Percentiles rank a stretch among this genome's conserved stretches.
Evolutionary conservation across 2,888 invertebrate species (phyloP).

Genomic region (Trissonchulus sp.): DNA sequence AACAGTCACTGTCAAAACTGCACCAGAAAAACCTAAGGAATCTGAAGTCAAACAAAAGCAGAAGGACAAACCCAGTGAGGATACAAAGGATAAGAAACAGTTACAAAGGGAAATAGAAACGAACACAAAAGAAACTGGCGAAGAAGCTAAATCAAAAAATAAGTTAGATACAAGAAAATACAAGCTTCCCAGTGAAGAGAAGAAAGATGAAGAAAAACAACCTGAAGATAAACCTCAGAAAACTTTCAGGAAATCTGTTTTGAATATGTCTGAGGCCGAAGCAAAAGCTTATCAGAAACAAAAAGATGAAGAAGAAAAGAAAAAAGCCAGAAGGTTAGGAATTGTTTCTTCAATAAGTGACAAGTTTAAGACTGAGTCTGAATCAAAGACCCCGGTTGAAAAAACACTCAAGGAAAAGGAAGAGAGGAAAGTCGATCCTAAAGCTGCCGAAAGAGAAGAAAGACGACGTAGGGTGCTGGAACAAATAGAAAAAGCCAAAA

Average conservation of each 20-base stretch:
- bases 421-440: background rate
- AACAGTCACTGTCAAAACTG: background rate
- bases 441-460: background rate
- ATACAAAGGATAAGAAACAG: background rate
- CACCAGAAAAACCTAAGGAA: background rate
- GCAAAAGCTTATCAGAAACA: background rate
- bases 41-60: too few relatives aligned
- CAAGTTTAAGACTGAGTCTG: background rate
- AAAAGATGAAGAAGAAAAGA: background rate
- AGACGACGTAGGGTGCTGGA: background rate
- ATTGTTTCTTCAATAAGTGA: background rate
- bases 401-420: background rate
- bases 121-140: background rate
- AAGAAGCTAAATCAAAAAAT: background rate
- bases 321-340: slow-evolving; percentile 21
- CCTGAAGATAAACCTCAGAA: slow-evolving; percentile 9
- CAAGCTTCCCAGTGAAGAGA: background rate
- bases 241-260: slow-evolving; percentile 13
- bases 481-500: background rate
- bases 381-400: background rate
- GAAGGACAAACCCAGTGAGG: background rate
- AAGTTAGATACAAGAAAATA: too few relatives aligned
- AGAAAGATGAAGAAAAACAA: background rate
- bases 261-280: slow-evolving; percentile 16
- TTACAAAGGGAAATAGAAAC: background rate